Evolutionary conservation across 2,113 vertebrate genomes (phyloP).

Genomic region (Recurvirostra avosetta): DNA sequence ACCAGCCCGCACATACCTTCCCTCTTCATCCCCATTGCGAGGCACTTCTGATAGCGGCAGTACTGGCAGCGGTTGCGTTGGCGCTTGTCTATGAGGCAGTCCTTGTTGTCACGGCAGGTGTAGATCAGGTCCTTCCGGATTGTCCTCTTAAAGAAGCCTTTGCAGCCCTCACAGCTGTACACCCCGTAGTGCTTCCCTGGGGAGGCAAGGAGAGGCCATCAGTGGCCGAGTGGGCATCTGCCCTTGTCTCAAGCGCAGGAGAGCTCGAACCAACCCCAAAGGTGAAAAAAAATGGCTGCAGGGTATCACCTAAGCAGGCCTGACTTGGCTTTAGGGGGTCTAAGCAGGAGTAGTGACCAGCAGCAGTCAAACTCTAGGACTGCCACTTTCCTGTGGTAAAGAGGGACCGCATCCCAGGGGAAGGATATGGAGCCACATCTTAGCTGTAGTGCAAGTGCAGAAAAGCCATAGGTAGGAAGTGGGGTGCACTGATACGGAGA

Average conservation of each 20-base stretch:
- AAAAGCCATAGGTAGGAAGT: not conserved
- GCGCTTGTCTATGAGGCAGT: slow-evolving; percentile 94
- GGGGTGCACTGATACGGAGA: not conserved
- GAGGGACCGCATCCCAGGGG: not conserved
- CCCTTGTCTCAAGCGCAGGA: fast-evolving
- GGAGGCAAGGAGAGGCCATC: not conserved
- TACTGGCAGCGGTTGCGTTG: slow-evolving; percentile 98
- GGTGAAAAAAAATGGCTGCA: not conserved
- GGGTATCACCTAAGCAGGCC: too few relatives aligned
- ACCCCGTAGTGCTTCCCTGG: slow-evolving; percentile 97
- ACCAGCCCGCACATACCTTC: slow-evolving; percentile 78
- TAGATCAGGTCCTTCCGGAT: slow-evolving; percentile 94
- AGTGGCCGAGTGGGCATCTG: not conserved
- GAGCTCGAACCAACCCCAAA: not conserved
- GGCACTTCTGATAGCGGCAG: slow-evolving; percentile 99
- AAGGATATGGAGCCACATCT: not conserved
- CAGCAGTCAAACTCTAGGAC: not conserved
- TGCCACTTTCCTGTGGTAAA: not conserved
- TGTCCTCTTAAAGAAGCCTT: slow-evolving; percentile 97
- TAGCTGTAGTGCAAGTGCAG: not conserved
- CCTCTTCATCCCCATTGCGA: slow-evolving; percentile 96
- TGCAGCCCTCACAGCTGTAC: slow-evolving; percentile 97
- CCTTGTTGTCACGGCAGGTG: slow-evolving; percentile 94
- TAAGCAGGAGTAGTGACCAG: not conserved
- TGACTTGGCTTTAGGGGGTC: not conserved